Evolutionary conservation across 2,113 vertebrate genomes (phyloP), one percentile per base, ranked within the genome.

Genomic region (Gasterosteus aculeatus): DNA sequence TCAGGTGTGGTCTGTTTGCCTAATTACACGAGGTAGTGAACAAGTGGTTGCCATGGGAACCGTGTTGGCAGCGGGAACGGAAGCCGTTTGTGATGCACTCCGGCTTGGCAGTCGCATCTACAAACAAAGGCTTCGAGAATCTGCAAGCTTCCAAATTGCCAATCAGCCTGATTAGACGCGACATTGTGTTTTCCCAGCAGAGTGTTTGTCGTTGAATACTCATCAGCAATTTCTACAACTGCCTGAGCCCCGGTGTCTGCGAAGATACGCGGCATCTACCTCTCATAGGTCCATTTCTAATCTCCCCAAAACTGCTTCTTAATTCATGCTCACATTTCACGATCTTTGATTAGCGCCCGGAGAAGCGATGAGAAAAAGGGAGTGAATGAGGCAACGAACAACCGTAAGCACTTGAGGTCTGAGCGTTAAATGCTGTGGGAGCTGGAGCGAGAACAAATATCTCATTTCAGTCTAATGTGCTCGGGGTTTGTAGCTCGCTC

Each of bases 151-250:
- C 76, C 86, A 88, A 92, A 88, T 87, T 89, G 85, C 85, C 90
- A 90, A 75, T 91, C 88, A 87, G 78, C 70, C 80, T 89, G 90
- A 91, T 90, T 87, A 78, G 74, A 89, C 64, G 67, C 73, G 83
- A 87, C 88, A 84, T 86, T 86, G 85, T 89, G 77, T 87, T 90
- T 87, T 82, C 81, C 83, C 87, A 78, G 75, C 75, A 77, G 85
- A 90, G 67, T 60, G 80, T 59, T 69, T 60, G 49, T 80, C 73
- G 22, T 89, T 87, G 33, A 75, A 77, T 83, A 82, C 86, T 88
- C 75, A 83, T 87, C 83, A 81, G 62, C 69, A 62, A 75, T 85
- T 89, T 80, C 81, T 83, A 59, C 67, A 74, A 60, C 73, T 86
- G 72, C 59, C 83, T 82, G 65, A 88, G 75, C 75, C 67, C 42